A percentile compares a stretch with the other conserved stretches of the same genome.
phyloP scores from a whole-genome alignment of 92 coral and sea anemone genomes.

The Phenganax marumi region DNA sequence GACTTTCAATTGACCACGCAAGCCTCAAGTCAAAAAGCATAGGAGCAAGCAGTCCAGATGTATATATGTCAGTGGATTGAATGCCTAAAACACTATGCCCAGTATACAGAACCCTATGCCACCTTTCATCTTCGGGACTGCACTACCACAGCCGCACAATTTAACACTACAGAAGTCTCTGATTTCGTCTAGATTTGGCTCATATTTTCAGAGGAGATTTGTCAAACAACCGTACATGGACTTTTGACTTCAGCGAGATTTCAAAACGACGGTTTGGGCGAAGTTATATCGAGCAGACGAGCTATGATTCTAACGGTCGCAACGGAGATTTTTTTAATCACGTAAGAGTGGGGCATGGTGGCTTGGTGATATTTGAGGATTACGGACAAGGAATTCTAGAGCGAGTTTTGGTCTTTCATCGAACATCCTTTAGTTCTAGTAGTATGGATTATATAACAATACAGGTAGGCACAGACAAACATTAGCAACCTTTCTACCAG shows the following conservation, averaged over 20 bases:
- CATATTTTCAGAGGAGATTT: constrained; percentile 19
- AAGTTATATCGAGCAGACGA: constrained; percentile 18
- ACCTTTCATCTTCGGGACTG: too few species aligned
- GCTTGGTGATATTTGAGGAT: constrained; percentile 22
- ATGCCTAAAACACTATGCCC: too few species aligned
- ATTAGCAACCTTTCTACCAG: too few species aligned
- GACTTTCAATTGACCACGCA: too few species aligned
- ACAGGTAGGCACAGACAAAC: not conserved
- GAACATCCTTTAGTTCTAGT: not conserved
- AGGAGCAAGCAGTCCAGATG: too few species aligned
- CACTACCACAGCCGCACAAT: too few species aligned
- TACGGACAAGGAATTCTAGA: constrained; percentile 14
- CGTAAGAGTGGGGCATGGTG: not conserved
- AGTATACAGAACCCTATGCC: too few species aligned
- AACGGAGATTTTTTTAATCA: constrained; percentile 21
- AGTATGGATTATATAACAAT: constrained; percentile 20
- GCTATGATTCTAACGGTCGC: constrained; percentile 19
- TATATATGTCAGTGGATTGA: too few species aligned
- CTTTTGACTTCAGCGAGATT: constrained; percentile 6
- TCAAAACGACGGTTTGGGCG: constrained; percentile 33
- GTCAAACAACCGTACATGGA: constrained; percentile 17
- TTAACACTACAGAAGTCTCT: too few species aligned
- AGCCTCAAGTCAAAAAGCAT: too few species aligned
- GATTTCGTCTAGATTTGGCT: constrained; percentile 9
- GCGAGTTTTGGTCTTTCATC: not conserved